Evolutionary conservation across 2,797 vertebrate genomes (phyloP), one percentile per base, ranked within the genome.

Genomic region (Lacerta agilis): DNA sequence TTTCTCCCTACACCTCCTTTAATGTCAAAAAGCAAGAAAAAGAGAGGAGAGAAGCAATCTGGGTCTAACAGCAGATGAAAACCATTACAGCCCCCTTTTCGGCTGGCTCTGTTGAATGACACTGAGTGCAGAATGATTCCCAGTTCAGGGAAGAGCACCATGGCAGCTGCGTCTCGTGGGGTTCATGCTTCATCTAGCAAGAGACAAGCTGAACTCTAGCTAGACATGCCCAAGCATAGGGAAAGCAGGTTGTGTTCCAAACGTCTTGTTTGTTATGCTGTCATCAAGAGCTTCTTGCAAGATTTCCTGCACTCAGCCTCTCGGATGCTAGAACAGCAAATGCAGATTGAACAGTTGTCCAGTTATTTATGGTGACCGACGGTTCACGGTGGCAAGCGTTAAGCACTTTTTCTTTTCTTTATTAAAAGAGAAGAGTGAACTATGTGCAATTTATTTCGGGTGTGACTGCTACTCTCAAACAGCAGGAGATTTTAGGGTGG

Each of bases 121-220:
- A 8, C 0, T 71, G 86, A 92, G 87, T 76, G 82, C 89, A 27
- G 61, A 91, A 43, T 77, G 38, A 20, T 90, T 91, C 84, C 43
- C 0, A 23, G 75, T 27, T 83, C 76, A 75, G 88, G 82, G 86
- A 91, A 90, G 92, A 94, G 86, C 79, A 67, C 64, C 1, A 3
- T 23, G 78, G 83, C 85, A 73, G 84, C 83, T 25, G 25, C 41
- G 61, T 91, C 94, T 94, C 92, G 71, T 33, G 88, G 89, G 89
- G 36, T 89, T 96, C 86, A 55, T 80, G 93, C 94, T 96, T 96
- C 94, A 92, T 79, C 90, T 95, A 89, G 72, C 95, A 93, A 91
- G 78, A 95, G 94, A 94, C 87, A 91, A 90, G 90, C 78, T 94
- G 90, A 94, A 92, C 89, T 89, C 25, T 85, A 92, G 90, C 90